Evolutionary conservation across 53 echinoderm and acorn worm genomes (phyloP).

Genomic region (Luidia sarsii): DNA sequence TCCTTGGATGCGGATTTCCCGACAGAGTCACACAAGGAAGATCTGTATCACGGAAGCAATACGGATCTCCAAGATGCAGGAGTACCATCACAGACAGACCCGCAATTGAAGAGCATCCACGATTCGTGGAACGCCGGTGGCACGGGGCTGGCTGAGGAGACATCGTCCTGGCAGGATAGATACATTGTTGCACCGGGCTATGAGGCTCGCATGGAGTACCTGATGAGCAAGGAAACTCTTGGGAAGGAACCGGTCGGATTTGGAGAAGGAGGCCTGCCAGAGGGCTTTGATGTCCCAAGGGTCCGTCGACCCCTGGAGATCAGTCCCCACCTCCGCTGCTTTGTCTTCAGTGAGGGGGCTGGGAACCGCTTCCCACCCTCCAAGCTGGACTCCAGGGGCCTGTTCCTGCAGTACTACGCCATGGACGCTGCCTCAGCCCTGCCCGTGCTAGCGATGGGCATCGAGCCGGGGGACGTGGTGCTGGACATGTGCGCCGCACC

Average conservation of each 20-base stretch:
- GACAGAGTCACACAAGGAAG: too few relatives aligned
- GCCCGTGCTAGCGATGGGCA: conserved; percentile 81
- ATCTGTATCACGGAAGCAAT: background rate
- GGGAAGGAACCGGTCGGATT: background rate
- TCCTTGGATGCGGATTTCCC: background rate
- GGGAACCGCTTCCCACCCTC: conserved; percentile 66
- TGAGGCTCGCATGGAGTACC: conserved; percentile 62
- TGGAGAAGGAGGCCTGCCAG: background rate
- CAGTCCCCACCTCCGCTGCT: conserved; percentile 72
- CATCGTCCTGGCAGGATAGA: conserved; percentile 64
- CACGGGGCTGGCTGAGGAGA: background rate
- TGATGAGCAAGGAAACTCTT: conserved; percentile 20
- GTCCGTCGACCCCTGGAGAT: conserved; percentile 45
- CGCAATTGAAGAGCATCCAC: background rate
- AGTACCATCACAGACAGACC: too few relatives aligned
- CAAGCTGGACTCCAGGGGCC: conserved; percentile 48
- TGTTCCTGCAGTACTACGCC: conserved; percentile 73
- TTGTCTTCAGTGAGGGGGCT: conserved; percentile 31
- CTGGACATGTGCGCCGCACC: conserved; percentile 90
- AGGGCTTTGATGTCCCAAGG: background rate
- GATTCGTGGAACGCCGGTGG: background rate
- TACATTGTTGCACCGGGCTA: conserved; percentile 83
- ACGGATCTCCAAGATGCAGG: conserved; percentile 1
- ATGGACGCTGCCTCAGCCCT: conserved; percentile 89
- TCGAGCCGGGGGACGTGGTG: conserved; percentile 62